Evolutionary conservation across 2,797 vertebrate species (phyloP).

Genomic region (Lepus oiostolus): DNA sequence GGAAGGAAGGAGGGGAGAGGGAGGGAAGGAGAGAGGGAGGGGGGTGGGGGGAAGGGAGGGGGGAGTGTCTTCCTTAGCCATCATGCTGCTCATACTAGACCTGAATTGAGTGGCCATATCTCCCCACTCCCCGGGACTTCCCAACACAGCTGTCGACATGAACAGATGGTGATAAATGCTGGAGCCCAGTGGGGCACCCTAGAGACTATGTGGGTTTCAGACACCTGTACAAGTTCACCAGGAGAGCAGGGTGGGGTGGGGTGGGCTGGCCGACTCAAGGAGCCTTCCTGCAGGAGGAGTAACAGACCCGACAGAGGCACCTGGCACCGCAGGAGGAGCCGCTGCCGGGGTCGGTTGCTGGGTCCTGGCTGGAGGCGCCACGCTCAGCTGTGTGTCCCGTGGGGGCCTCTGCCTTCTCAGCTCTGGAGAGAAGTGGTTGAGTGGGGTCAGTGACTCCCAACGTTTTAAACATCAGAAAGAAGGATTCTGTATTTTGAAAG

Average conservation of each 20-base stretch:
- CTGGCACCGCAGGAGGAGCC: background rate
- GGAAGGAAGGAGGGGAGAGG: accelerated
- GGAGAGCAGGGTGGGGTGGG: background rate
- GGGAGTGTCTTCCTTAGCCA: no score
- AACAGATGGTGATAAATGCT: background rate
- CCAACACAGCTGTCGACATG: background rate
- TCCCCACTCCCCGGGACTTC: no score
- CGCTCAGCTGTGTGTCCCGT: background rate
- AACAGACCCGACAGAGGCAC: background rate
- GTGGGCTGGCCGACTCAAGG: background rate
- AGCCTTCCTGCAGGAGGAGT: background rate
- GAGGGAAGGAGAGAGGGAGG: no score
- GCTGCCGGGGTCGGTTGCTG: background rate
- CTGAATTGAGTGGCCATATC: background rate
- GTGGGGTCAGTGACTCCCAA: background rate
- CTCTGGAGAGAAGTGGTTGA: background rate
- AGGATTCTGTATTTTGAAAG: background rate
- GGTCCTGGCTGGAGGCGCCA: background rate
- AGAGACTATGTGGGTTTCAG: background rate
- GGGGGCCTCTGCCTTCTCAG: background rate
- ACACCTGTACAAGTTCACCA: background rate
- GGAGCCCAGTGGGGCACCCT: no score
- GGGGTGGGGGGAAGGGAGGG: no score
- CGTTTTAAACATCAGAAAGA: background rate
- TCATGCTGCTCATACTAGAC: background rate